Base-by-base conservation (phyloP, 1,140 invertebrate species). In the Penaeus chinensis region DNA sequence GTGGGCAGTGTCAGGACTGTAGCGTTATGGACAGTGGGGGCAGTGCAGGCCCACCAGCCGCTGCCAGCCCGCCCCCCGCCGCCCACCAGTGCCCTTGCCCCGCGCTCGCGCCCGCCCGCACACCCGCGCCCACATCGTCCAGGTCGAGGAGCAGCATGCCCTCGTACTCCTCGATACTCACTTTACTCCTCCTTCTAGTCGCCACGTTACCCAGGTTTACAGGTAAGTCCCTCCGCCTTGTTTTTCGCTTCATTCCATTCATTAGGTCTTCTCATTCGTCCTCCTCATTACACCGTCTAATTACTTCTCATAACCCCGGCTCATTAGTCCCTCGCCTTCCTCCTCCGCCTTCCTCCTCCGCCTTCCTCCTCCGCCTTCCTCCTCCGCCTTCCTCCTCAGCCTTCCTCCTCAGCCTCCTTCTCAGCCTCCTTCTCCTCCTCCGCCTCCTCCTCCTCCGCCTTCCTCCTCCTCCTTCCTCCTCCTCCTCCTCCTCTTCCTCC, bases 181-280 rank as follows among this genome's bases (percentile, higher is more conserved):
- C 76, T 61, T 63, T 85, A 78, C 84, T 85, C 62, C 74, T 85
- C 8, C 84, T 85, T 22, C 84, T 85, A 78, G 74, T 85, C 84
- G 84, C 24, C 76, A 78, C 84, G 60, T 78, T 79, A 78, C 74
- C 84, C 84, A 85, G 84, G 76, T 79, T 85, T 65, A 85, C 84
- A 85, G 84, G 84, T 85, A 47, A 85, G 84, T 84, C 77, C 32
- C 77, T 24, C 77, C 42, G 54, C 77, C 61, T 37, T 32, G 19
- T 47, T 32, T 27, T 18, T 24, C 18, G 8, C 76, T 13, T 42
- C 37, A 10, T 32, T 13, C 74, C 18, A 24, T 19, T 24, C 66
- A 24, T 32, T 71, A 24, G 10, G 10, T 71, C 32, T 24, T 19
- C 19, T 69, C 27, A 10, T 20, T 32, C 0, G n/a, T 24, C 66